A percentile compares a stretch with the other conserved stretches of the same genome.
Conservation (phyloP, 2,113 vertebrate genomes). For the Cygnus atratus region DNA sequence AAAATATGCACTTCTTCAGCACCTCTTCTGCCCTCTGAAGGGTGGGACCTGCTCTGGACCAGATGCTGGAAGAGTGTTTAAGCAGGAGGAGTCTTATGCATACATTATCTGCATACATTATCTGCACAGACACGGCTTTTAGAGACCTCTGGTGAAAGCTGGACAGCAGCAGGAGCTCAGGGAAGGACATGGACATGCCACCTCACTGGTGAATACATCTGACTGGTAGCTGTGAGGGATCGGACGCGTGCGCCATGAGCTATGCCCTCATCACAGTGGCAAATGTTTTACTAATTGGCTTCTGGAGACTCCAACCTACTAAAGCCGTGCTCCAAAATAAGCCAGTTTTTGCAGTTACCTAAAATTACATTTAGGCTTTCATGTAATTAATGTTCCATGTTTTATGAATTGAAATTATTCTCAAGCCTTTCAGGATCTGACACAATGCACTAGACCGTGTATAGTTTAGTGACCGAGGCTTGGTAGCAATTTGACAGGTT, state of each 20-base stretch:
- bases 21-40: background rate
- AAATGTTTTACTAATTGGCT: background rate
- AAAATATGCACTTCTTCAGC: background rate
- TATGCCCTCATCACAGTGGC: fast-evolving
- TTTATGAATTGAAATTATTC: background rate
- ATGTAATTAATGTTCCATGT: background rate
- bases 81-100: background rate
- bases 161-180: background rate
- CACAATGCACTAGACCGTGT: background rate
- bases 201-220: fast-evolving
- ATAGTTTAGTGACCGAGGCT: background rate
- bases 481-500: background rate
- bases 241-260: background rate
- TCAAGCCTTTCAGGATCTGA: background rate
- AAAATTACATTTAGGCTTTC: background rate
- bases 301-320: background rate
- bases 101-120: fast-evolving
- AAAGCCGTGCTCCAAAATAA: background rate
- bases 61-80: background rate
- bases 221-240: background rate
- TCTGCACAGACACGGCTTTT: fast-evolving
- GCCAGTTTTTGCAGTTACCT: fast-evolving
- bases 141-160: background rate
- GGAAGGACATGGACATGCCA: no score
- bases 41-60: background rate